Evolutionary conservation across 23 tunicate genomes (phyloP).

Genomic region (Trididemnum clinides): DNA sequence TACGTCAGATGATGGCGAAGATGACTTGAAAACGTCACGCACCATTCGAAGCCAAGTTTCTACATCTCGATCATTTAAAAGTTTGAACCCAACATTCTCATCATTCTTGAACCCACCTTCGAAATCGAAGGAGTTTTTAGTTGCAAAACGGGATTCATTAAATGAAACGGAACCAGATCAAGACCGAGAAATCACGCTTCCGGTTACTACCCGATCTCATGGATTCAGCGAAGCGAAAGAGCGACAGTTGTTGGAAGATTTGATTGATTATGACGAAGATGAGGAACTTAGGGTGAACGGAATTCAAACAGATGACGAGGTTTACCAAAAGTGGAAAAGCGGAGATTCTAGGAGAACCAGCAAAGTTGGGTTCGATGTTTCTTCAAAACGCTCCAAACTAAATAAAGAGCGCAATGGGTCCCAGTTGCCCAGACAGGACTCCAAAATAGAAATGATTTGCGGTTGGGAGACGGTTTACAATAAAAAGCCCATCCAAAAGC

Average conservation of each 20-base stretch:
- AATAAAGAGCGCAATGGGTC: neutral
- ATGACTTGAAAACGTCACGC: neutral
- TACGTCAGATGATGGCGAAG: neutral
- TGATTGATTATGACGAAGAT: constrained; percentile 55
- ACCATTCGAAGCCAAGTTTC: neutral
- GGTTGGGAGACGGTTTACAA: constrained; percentile 28
- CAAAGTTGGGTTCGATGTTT: neutral
- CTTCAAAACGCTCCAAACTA: neutral
- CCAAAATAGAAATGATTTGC: neutral
- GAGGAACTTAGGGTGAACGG: constrained; percentile 7
- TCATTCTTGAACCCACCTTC: neutral
- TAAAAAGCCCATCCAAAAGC: neutral
- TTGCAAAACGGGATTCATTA: too few species aligned
- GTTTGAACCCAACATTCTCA: neutral
- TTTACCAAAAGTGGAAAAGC: constrained; percentile 2
- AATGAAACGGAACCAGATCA: neutral
- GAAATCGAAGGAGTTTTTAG: too few species aligned
- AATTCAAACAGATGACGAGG: constrained; percentile 31
- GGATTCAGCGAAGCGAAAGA: constrained; percentile 28
- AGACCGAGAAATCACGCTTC: neutral
- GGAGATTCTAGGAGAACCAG: neutral
- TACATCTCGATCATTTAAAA: too few species aligned
- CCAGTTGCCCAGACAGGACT: neutral
- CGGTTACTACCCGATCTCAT: neutral
- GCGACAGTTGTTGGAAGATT: constrained; percentile 32